Conservation (phyloP, 1,140 invertebrate species). For the Heliconius melpomene region DNA sequence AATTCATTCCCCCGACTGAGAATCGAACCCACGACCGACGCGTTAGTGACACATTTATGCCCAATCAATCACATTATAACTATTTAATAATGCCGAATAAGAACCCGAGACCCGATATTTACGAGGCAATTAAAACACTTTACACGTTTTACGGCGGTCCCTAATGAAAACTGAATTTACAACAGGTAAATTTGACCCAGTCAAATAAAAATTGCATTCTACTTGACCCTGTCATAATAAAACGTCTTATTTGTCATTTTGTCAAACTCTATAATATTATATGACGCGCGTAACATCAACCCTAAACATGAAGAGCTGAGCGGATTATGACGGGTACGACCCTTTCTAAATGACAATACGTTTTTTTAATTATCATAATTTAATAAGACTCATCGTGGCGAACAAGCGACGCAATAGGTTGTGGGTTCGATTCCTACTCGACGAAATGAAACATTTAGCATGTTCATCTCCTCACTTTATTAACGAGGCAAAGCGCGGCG, state of each 20-base stretch:
- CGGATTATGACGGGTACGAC: slow-evolving; percentile 54
- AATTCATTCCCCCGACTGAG: no score
- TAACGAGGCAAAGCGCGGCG: no score
- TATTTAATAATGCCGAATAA: background rate
- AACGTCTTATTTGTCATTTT: slow-evolving; percentile 53
- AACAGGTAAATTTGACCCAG: slow-evolving; percentile 34
- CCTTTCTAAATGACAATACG: slow-evolving; percentile 36
- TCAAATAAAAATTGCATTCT: slow-evolving; percentile 37
- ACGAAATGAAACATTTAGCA: no score
- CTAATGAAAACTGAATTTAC: slow-evolving; percentile 40
- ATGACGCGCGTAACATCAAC: slow-evolving; percentile 47
- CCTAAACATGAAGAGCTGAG: slow-evolving; percentile 45
- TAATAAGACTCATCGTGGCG: no score
- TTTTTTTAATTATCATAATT: slow-evolving; percentile 25
- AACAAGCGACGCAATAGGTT: no score
- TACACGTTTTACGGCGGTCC: slow-evolving; percentile 36
- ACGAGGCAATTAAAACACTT: slow-evolving; percentile 20
- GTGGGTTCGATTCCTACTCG: no score
- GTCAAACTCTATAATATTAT: slow-evolving; percentile 48
- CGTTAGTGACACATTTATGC: no score
- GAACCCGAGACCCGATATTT: background rate
- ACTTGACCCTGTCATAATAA: slow-evolving; percentile 49
- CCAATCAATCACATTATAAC: background rate
- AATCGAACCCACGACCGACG: no score
- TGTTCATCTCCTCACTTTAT: no score